Evolutionary conservation across 2,888 invertebrate genomes (phyloP), one percentile per base, ranked within the genome.

Genomic region (Chloroclysta siterata): DNA sequence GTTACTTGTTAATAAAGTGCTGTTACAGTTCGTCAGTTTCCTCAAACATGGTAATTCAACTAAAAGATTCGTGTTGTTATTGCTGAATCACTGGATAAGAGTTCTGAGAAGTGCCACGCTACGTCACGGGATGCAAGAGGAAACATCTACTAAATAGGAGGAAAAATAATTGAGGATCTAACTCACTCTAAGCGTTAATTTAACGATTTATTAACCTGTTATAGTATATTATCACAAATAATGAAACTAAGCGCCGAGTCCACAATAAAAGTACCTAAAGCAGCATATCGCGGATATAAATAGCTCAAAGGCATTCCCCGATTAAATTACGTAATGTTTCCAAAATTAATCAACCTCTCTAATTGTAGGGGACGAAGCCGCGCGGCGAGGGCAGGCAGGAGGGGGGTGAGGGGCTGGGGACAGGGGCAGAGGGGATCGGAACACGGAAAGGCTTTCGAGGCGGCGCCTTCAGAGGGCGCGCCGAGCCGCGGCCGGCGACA

Each of bases 401-500:
- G n/a, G n/a, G n/a, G 13, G 53, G 59, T 29, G 68, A 15, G 63
- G 36, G 66, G 50, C 61, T 54, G 53, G 60, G 41, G 65, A 2
- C 69, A 41, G 62, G 72, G 55, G 65, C 71, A 66, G 79, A 17
- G 46, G 46, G 41, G 44, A 17, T 11, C 75, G 82, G 82, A 81
- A 91, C 91, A 92, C 89, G 90, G 88, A 92, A 92, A 91, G 90
- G 91, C 91, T 92, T 87, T 92, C 83, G 90, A 85, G 88, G 87
- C 89, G 88, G 87, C 85, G 85, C 51, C 85, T 84, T 89, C 83
- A 84, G 75, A 89, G 80, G 80, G 61, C 69, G 68, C 64, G 64
- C 66, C 69, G 72, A 1, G 7, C 33, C 36, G 36, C 36, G 36
- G 11, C 36, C 36, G 7, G 36, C 72, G 72, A 69, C 72, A 74